A percentile compares a stretch with the other conserved stretches of the same genome.
Conservation (phyloP, 2,888 invertebrate genomes). For the Xestia ashworthii region DNA sequence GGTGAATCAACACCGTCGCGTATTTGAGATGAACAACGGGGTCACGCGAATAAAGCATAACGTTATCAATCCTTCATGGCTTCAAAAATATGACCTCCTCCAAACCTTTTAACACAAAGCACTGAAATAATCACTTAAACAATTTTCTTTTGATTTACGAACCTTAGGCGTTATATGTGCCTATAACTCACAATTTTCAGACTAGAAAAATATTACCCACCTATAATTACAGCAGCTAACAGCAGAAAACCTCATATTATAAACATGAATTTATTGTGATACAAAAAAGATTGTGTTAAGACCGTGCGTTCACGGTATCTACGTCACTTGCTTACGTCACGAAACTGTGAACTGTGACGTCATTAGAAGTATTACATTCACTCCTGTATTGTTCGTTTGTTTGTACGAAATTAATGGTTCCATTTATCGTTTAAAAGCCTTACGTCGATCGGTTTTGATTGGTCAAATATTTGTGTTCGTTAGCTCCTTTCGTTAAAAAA, state of each 20-base stretch:
- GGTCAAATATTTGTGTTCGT: constrained; percentile 32
- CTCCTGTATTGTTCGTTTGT: constrained; percentile 31
- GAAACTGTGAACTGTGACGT: constrained; percentile 52
- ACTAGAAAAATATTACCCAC: constrained; percentile 51
- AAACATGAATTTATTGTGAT: constrained; percentile 55
- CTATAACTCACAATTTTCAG: constrained; percentile 51
- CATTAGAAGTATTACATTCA: constrained; percentile 52
- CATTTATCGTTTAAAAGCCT: constrained; percentile 38
- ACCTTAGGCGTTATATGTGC: constrained; percentile 19
- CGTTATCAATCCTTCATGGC: not conserved
- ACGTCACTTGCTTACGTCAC: constrained; percentile 53
- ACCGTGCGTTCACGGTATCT: constrained; percentile 30
- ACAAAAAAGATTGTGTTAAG: constrained; percentile 19
- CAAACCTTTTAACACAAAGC: constrained; percentile 13
- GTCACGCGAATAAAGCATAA: not conserved
- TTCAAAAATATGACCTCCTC: not conserved
- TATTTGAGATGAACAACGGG: not conserved
- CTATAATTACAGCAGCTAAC: constrained; percentile 48
- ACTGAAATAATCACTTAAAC: constrained; percentile 38
- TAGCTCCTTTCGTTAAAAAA: constrained; percentile 8
- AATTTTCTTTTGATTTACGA: constrained; percentile 51
- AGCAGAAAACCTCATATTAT: constrained; percentile 43
- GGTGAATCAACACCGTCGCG: not conserved
- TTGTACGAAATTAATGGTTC: constrained; percentile 41
- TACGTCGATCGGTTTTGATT: constrained; percentile 35